Base-by-base conservation (phyloP, 35 echinoderm and acorn worm genomes). In the Diadema setosum region DNA sequence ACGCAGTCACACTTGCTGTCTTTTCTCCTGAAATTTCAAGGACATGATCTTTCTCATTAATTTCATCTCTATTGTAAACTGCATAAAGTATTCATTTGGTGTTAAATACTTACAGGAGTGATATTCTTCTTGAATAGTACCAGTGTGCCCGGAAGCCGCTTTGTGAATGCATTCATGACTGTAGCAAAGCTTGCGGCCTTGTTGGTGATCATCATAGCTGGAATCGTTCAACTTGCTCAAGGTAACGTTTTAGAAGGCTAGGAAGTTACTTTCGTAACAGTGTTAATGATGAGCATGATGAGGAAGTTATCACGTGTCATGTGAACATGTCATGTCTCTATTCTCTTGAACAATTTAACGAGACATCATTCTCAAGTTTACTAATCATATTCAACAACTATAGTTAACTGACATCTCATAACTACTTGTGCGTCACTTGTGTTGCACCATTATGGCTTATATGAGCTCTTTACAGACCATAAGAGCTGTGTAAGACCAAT, bases 91-190 rank as follows among this genome's bases (percentile, higher is more conserved):
- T n/a, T n/a, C n/a, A n/a, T n/a, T n/a, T n/a, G n/a, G n/a, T n/a
- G n/a, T n/a, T n/a, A n/a, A n/a, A n/a, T n/a, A n/a, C n/a, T n/a
- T 67, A 0, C 32, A 96, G 94, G 58, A 44, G 20, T 70, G 15
- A 92, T 88, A 36, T 89, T 87, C 52, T 78, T 69, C 58, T 8
- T 88, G 40, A 96, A 96, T 58, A 84, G 85, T 55, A 14, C 84
- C 9, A 96, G 90, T 82, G 90, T 92, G 15, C 63, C 70, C 1
- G 59, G 57, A 42, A 92, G 90, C 82, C 75, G 75, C n/a, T 17
- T 69, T 34, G 65, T 96, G 42, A 85, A 96, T 36, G 59, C 84
- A 12, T 49, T 96, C 14, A 88, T 96, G 49, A 96, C 90, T 30
- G 42, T 93, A 42, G 94, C 94, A 15, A 92, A 96, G 61, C 23